Conservation (phyloP, 2,113 vertebrate genomes). For the Conger conger region DNA sequence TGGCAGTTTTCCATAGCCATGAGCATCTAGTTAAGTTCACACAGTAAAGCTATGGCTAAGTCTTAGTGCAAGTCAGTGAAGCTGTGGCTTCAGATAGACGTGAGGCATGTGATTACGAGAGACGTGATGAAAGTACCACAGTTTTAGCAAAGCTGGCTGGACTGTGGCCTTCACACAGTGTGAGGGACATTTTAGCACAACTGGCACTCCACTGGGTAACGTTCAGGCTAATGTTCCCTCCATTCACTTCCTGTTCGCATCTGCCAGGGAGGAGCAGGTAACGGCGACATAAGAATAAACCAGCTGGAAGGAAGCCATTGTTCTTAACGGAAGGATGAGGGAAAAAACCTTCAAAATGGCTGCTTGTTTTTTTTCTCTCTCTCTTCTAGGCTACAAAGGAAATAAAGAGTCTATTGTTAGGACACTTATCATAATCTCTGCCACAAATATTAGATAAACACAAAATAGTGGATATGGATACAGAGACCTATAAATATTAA, state of each 20-base stretch:
- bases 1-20: too few species aligned
- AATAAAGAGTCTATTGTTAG: constrained; percentile 14
- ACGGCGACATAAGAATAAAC: background rate
- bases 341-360: background rate
- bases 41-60: too few species aligned
- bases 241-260: background rate
- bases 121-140: too few species aligned
- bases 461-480: constrained; percentile 4
- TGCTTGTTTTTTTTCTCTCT: background rate
- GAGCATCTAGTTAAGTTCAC: too few species aligned
- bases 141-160: too few species aligned
- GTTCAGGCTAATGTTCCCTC: background rate
- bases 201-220: background rate
- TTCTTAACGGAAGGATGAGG: constrained; percentile 7
- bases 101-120: too few species aligned
- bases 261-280: constrained; percentile 8
- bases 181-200: background rate
- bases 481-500: background rate
- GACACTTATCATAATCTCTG: background rate
- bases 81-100: too few species aligned
- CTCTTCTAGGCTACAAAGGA: background rate
- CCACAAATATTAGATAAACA: background rate
- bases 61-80: too few species aligned
- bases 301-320: background rate
- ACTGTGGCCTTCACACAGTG: too few species aligned